phyloP scores from a whole-genome alignment of 2,113 vertebrate species.

The Tursiops truncatus region DNA sequence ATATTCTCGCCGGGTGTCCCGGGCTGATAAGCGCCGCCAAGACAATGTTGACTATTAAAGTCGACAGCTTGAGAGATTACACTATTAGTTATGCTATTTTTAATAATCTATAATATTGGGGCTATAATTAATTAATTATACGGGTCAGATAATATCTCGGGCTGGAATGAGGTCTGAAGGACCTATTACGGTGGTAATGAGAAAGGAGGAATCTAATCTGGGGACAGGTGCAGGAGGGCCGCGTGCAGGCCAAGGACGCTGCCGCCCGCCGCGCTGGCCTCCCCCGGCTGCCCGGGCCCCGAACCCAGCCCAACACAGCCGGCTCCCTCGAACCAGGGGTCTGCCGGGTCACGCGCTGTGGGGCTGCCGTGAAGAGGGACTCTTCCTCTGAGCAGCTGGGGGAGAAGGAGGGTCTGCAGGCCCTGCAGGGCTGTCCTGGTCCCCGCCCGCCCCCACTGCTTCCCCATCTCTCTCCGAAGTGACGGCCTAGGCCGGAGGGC shows the following conservation, averaged over 20 bases:
- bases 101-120: slow-evolving; percentile 99
- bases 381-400: background rate
- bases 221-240: slow-evolving; percentile 86
- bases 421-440: no score
- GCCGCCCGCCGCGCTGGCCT: rapidly evolving
- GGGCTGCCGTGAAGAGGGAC: background rate
- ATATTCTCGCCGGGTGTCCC: slow-evolving; percentile 99
- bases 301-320: rapidly evolving
- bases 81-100: slow-evolving; percentile 99
- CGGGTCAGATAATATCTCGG: slow-evolving; percentile 97
- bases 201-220: slow-evolving; percentile 94
- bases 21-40: slow-evolving; percentile 97
- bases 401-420: rapidly evolving
- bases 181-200: slow-evolving; percentile 96
- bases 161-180: slow-evolving; percentile 95
- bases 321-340: background rate
- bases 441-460: rapidly evolving
- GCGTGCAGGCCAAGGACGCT: background rate
- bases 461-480: no score
- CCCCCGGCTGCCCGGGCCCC: rapidly evolving
- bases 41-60: slow-evolving; percentile 99
- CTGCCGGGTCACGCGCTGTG: rapidly evolving
- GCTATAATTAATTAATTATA: slow-evolving; percentile 99
- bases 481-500: no score
- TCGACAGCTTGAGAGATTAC: slow-evolving; percentile 99